Conservation (phyloP, 2,888 invertebrate genomes). For the Brachyptera putata region DNA sequence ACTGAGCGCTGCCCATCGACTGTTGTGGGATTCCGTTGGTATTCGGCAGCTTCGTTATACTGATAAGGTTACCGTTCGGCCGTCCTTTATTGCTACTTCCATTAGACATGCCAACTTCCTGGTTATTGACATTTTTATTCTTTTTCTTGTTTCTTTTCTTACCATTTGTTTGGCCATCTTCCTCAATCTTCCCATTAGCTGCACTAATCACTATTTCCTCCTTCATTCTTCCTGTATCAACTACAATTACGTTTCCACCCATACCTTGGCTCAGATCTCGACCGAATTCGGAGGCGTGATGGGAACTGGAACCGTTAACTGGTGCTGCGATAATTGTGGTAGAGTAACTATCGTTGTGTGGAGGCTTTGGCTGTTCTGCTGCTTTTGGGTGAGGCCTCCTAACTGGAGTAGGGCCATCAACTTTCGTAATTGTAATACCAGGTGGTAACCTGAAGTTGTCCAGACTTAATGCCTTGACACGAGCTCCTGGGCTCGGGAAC, state of each 20-base stretch:
- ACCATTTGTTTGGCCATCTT: slow-evolving; percentile 42
- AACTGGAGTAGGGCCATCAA: slow-evolving; percentile 48
- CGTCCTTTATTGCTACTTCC: not conserved
- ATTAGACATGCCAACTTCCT: not conserved
- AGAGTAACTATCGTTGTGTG: slow-evolving; percentile 17
- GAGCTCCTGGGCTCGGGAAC: not conserved
- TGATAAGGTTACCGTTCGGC: not conserved
- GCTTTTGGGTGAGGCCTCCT: slow-evolving; percentile 1
- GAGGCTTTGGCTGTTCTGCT: slow-evolving; percentile 5
- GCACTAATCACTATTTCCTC: slow-evolving; percentile 41
- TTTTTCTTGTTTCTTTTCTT: slow-evolving; percentile 54
- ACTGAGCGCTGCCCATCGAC: not conserved
- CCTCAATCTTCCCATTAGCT: slow-evolving; percentile 23
- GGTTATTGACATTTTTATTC: slow-evolving; percentile 33
- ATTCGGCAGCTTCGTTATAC: not conserved
- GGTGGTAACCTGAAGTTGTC: slow-evolving; percentile 66
- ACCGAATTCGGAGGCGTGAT: not conserved
- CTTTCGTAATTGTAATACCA: slow-evolving; percentile 74
- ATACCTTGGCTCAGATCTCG: slow-evolving; percentile 37
- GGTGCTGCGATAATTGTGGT: slow-evolving; percentile 45
- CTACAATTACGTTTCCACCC: slow-evolving; percentile 52
- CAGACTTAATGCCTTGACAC: slow-evolving; percentile 25
- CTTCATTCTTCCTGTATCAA: slow-evolving; percentile 56
- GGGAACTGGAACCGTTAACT: slow-evolving; percentile 24
- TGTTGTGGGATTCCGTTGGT: not conserved